Percentiles rank a stretch among this genome's conserved stretches.
phyloP scores from a whole-genome alignment of 2,113 vertebrate species.

The Octodon degus region DNA sequence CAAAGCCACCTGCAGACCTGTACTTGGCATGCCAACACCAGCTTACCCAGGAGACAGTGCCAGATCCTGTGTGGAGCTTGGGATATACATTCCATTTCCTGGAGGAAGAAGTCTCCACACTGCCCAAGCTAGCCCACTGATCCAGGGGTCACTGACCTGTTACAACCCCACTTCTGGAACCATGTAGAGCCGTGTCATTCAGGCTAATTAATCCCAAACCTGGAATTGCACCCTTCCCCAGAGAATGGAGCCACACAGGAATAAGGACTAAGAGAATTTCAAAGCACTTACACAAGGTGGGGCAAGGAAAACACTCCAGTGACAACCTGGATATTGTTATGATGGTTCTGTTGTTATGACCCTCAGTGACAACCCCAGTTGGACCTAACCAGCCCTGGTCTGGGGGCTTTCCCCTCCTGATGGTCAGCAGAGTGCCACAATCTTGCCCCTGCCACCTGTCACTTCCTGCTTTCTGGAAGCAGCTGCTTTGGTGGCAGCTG shows the following conservation, averaged over 20 bases:
- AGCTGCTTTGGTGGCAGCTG: background rate
- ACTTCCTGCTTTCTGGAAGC: background rate
- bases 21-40: background rate
- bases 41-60: background rate
- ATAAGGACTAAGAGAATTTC: background rate
- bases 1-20: background rate
- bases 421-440: too few species aligned
- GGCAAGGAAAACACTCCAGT: background rate
- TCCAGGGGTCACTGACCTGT: background rate
- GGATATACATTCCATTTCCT: background rate
- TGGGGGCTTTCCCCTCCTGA: background rate
- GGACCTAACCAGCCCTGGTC: fast-evolving
- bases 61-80: background rate
- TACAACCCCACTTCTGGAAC: background rate
- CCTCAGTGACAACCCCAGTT: too few species aligned
- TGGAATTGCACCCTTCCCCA: background rate
- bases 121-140: background rate
- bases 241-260: background rate
- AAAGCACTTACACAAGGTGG: fast-evolving
- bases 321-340: fast-evolving
- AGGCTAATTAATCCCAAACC: background rate
- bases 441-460: background rate
- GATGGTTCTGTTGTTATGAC: fast-evolving
- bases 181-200: background rate
- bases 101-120: background rate